Percentiles rank a stretch among this genome's conserved stretches.
phyloP scores from a whole-genome alignment of 2,888 invertebrate species.

The Cheilosia scutellata region DNA sequence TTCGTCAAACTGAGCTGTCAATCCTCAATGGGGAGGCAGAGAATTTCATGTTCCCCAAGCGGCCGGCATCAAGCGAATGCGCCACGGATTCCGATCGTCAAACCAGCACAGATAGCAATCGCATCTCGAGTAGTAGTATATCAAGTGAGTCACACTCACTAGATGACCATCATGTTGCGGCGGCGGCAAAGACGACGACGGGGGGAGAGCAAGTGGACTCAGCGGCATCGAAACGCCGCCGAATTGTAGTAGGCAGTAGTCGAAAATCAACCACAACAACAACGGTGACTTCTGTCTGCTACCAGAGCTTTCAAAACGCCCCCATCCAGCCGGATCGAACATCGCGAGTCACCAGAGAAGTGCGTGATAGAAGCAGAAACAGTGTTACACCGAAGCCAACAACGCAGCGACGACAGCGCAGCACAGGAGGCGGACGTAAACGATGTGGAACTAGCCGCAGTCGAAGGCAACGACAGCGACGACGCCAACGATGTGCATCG shows the following conservation, averaged over 20 bases:
- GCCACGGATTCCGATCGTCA: slow-evolving; percentile 85
- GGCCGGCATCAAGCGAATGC: slow-evolving; percentile 81
- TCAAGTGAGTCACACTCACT: slow-evolving; percentile 74
- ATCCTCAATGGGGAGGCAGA: slow-evolving; percentile 93
- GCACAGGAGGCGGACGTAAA: slow-evolving; percentile 50
- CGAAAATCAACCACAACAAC: slow-evolving; percentile 57
- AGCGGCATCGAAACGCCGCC: slow-evolving; percentile 65
- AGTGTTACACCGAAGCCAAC: slow-evolving; percentile 52
- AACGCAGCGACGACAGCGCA: slow-evolving; percentile 34
- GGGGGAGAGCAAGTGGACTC: slow-evolving; percentile 68
- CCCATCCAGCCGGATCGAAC: slow-evolving; percentile 83
- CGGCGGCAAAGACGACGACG: background rate
- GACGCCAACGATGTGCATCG: slow-evolving; percentile 79
- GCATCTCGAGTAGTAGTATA: slow-evolving; percentile 78
- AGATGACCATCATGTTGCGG: slow-evolving; percentile 37
- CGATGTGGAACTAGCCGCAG: slow-evolving; percentile 47
- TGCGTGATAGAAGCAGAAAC: slow-evolving; percentile 53
- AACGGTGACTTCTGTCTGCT: slow-evolving; percentile 52
- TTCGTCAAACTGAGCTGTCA: slow-evolving; percentile 89
- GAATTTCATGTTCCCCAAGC: slow-evolving; percentile 93
- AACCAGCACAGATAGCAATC: slow-evolving; percentile 83
- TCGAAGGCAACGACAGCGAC: slow-evolving; percentile 51
- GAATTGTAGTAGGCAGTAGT: slow-evolving; percentile 50
- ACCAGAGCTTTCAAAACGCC: slow-evolving; percentile 83
- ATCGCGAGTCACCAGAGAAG: slow-evolving; percentile 51